phyloP scores from a whole-genome alignment of 2,797 vertebrate genomes.

The Thamnophis elegans region DNA sequence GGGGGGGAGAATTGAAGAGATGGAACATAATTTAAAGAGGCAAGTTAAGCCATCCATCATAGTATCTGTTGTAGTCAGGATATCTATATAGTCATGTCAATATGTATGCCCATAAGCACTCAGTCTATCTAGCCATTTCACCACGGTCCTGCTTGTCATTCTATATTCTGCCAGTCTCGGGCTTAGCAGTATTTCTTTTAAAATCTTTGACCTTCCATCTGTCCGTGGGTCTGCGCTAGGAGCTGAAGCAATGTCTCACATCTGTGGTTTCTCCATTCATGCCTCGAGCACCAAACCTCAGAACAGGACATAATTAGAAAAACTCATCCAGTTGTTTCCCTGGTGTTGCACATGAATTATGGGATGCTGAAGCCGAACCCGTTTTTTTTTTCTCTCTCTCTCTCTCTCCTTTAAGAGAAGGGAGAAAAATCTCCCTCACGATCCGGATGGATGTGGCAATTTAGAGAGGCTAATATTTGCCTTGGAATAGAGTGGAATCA shows the following conservation, averaged over 20 bases:
- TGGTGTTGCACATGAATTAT: constrained; percentile 48
- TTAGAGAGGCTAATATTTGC: constrained; percentile 33
- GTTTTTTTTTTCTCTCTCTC: not conserved
- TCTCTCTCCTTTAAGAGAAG: constrained; percentile 7
- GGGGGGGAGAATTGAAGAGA: not conserved
- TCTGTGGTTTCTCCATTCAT: constrained; percentile 50
- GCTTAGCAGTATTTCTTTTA: constrained; percentile 44
- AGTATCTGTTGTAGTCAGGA: constrained; percentile 26
- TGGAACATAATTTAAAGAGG: constrained; percentile 33
- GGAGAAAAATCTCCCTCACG: not conserved
- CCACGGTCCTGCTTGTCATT: constrained; percentile 36
- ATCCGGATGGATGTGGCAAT: constrained; percentile 33
- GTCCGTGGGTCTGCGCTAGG: constrained; percentile 56
- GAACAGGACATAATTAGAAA: constrained; percentile 52
- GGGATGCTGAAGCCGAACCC: constrained; percentile 39
- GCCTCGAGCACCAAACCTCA: constrained; percentile 51
- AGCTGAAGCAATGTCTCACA: constrained; percentile 54
- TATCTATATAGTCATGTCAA: constrained; percentile 35
- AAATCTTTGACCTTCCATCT: constrained; percentile 68
- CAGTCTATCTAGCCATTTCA: constrained; percentile 54
- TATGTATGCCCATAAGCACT: constrained; percentile 35
- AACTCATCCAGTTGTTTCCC: constrained; percentile 50
- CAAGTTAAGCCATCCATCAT: constrained; percentile 46
- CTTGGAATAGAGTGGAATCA: constrained; percentile 28
- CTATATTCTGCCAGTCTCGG: constrained; percentile 20